Evolutionary conservation across 2,113 vertebrate genomes (phyloP).

Genomic region (Ammodytes marinus): DNA sequence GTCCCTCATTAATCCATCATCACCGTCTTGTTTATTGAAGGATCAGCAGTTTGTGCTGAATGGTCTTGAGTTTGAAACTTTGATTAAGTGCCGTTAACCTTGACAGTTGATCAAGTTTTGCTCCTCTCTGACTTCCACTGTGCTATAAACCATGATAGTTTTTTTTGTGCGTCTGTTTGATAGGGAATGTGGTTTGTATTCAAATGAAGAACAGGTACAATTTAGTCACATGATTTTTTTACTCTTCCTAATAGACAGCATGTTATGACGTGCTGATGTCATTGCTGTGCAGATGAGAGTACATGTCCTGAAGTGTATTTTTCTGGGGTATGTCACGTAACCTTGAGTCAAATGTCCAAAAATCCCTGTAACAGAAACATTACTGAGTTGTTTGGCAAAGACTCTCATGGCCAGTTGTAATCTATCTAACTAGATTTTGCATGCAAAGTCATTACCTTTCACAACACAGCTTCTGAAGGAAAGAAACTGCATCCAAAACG

Average conservation of each 20-base stretch:
- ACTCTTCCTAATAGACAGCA: not conserved
- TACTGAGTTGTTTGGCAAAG: not conserved
- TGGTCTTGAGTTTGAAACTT: not conserved
- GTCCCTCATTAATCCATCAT: not conserved
- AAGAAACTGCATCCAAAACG: not conserved
- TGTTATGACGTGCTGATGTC: constrained; percentile 5
- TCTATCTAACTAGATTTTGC: not conserved
- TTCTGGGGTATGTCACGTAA: not conserved
- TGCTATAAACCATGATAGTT: not conserved
- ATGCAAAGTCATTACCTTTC: not conserved
- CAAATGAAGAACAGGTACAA: not conserved
- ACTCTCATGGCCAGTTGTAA: not conserved
- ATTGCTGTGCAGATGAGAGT: not conserved
- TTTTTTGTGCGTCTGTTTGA: not conserved
- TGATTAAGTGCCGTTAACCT: not conserved
- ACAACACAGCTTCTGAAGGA: not conserved
- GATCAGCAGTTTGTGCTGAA: not conserved
- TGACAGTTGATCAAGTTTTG: not conserved
- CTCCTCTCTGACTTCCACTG: not conserved
- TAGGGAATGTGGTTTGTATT: not conserved
- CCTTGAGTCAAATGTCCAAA: not conserved
- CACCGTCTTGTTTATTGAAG: not conserved
- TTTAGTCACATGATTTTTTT: not conserved
- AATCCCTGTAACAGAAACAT: too few species aligned
- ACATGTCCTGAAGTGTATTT: not conserved